phyloP scores from a whole-genome alignment of 2,113 vertebrate species.

The Machaerirhynchus nigripectus region DNA sequence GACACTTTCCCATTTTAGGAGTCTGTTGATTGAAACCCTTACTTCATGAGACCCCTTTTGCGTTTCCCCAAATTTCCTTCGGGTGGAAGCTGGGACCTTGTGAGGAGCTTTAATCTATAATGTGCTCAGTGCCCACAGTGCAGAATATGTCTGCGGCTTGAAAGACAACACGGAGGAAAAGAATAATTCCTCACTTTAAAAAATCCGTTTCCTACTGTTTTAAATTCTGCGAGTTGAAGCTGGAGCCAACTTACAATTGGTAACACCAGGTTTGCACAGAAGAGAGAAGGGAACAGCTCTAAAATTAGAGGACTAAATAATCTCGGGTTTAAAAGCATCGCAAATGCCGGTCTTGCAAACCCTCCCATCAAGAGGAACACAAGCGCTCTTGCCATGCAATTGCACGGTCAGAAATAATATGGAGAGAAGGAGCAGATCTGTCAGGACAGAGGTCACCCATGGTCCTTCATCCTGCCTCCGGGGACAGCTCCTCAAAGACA shows the following conservation, averaged over 20 bases:
- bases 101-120: background rate
- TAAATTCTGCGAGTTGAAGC: background rate
- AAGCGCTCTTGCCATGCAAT: background rate
- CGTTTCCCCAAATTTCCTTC: background rate
- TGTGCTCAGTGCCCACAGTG: background rate
- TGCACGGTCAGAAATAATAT: background rate
- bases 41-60: background rate
- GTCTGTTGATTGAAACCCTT: background rate
- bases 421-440: background rate
- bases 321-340: background rate
- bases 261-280: background rate
- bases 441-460: background rate
- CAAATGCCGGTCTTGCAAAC: background rate
- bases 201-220: background rate
- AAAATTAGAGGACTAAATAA: background rate
- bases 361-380: background rate
- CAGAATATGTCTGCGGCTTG: background rate
- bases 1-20: background rate
- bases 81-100: background rate
- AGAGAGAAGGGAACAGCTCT: background rate
- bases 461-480: background rate
- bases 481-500: constrained; percentile 61
- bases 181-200: background rate
- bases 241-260: background rate
- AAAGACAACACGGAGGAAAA: background rate